A percentile compares a stretch with the other conserved stretches of the same genome.
These are phyloP conservation scores for Bettongia penicillata DNA, from an alignment of 2,113 vertebrate species.

Conservation along the genomic window DNA sequence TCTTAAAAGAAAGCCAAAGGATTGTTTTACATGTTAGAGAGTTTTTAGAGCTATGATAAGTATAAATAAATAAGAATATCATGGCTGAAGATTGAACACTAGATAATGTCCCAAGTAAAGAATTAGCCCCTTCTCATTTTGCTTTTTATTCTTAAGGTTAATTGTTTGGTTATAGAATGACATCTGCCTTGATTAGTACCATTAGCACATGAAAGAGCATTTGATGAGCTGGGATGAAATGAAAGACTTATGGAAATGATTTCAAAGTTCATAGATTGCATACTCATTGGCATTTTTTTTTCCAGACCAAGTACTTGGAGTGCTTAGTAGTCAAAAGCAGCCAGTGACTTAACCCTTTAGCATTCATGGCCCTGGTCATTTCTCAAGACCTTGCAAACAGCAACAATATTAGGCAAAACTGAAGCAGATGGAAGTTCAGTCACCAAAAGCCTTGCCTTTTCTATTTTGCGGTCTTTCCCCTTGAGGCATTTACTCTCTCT, in stretches of 20 bases:
- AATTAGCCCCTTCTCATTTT: slow-evolving; percentile 35
- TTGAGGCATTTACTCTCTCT: background rate
- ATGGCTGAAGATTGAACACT: slow-evolving; percentile 11
- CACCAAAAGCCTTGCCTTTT: background rate
- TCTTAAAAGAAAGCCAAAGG: slow-evolving; percentile 36
- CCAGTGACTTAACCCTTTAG: background rate
- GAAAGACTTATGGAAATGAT: background rate
- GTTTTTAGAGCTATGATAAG: background rate
- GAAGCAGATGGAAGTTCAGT: background rate
- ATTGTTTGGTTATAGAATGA: slow-evolving; percentile 4
- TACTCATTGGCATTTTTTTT: background rate
- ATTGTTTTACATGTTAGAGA: background rate
- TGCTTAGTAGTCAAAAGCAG: background rate
- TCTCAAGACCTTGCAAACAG: background rate
- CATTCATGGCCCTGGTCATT: background rate
- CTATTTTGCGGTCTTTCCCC: background rate
- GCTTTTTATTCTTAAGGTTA: slow-evolving; percentile 2
- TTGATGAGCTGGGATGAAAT: background rate
- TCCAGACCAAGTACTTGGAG: background rate
- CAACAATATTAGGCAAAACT: background rate
- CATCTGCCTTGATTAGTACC: background rate
- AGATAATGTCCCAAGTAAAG: slow-evolving; percentile 33
- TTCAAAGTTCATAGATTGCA: background rate
- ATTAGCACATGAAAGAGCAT: background rate
- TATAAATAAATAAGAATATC: background rate